phyloP scores from a whole-genome alignment of 2,888 invertebrate species.

The Octonoba sinensis region DNA sequence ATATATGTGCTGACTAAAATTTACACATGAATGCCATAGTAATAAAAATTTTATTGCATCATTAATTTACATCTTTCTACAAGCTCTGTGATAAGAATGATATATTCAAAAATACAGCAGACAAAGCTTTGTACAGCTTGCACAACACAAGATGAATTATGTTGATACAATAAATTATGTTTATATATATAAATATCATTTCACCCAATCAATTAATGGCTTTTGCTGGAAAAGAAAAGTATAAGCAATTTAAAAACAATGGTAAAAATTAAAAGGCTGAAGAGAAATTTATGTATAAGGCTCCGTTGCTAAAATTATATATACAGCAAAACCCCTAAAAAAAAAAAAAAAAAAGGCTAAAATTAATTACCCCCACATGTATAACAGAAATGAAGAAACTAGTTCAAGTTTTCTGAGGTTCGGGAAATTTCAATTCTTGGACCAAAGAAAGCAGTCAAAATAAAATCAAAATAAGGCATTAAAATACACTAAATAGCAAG shows the following conservation, averaged over 20 bases:
- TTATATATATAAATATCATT: too few relatives aligned
- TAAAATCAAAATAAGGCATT: slow-evolving; percentile 16
- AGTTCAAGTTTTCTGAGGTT: slow-evolving; percentile 33
- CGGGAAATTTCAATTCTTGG: slow-evolving; percentile 24
- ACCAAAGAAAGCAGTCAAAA: slow-evolving; percentile 49
- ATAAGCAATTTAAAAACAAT: too few relatives aligned
- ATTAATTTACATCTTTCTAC: slow-evolving; percentile 38
- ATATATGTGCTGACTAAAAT: neutral
- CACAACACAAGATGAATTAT: too few relatives aligned
- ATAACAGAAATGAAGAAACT: slow-evolving; percentile 23
- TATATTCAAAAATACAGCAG: neutral
- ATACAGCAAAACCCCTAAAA: neutral
- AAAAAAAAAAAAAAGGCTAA: slow-evolving; percentile 6
- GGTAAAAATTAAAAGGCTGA: too few relatives aligned
- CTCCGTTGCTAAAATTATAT: slow-evolving; percentile 1
- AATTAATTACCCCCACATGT: neutral
- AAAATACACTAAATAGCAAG: slow-evolving; percentile 37
- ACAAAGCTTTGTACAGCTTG: too few relatives aligned
- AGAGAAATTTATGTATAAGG: too few relatives aligned
- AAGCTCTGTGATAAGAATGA: slow-evolving; percentile 44
- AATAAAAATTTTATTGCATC: slow-evolving; percentile 49
- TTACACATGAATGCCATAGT: neutral
- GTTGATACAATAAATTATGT: too few relatives aligned
- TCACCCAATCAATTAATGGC: too few relatives aligned
- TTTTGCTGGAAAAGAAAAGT: too few relatives aligned